Conservation (phyloP, 2,888 invertebrate genomes). For the Drosophila melanosoma region DNA sequence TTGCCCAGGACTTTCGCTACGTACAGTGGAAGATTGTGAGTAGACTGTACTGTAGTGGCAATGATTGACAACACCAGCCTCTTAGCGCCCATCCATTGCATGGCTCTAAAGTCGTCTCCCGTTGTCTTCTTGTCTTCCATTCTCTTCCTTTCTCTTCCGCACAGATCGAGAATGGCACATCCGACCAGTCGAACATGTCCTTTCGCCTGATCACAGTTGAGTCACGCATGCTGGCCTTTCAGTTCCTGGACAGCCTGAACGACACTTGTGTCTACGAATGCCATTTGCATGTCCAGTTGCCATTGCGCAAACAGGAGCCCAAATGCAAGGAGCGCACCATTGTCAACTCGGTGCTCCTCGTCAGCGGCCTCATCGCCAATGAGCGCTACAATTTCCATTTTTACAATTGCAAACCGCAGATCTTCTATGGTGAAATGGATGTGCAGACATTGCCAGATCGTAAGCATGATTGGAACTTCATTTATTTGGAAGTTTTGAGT, state of each 20-base stretch:
- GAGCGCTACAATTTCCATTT: constrained; percentile 80
- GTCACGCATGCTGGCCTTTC: constrained; percentile 82
- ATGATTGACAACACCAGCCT: neutral
- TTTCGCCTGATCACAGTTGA: constrained; percentile 81
- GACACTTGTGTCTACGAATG: constrained; percentile 82
- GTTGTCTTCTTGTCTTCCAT: fast-evolving
- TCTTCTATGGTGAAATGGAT: constrained; percentile 82
- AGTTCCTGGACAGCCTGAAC: constrained; percentile 78
- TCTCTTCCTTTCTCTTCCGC: constrained; percentile 6
- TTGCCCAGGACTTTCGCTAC: constrained; percentile 83
- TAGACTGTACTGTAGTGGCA: constrained; percentile 71
- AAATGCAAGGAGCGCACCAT: constrained; percentile 76
- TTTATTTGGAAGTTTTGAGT: neutral
- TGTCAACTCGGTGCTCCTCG: constrained; percentile 73
- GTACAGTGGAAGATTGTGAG: constrained; percentile 85
- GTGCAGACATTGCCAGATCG: constrained; percentile 83
- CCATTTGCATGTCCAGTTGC: constrained; percentile 72
- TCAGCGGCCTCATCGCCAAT: constrained; percentile 77
- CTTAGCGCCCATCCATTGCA: neutral
- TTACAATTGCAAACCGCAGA: constrained; percentile 79
- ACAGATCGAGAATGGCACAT: constrained; percentile 83
- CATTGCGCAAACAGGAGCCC: constrained; percentile 74
- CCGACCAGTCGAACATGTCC: constrained; percentile 77
- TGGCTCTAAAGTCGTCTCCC: constrained; percentile 26
- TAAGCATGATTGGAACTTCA: constrained; percentile 58